Evolutionary conservation across 2,113 vertebrate species (phyloP), one percentile per base, ranked within the genome.

Genomic region (Antennarius striatus): DNA sequence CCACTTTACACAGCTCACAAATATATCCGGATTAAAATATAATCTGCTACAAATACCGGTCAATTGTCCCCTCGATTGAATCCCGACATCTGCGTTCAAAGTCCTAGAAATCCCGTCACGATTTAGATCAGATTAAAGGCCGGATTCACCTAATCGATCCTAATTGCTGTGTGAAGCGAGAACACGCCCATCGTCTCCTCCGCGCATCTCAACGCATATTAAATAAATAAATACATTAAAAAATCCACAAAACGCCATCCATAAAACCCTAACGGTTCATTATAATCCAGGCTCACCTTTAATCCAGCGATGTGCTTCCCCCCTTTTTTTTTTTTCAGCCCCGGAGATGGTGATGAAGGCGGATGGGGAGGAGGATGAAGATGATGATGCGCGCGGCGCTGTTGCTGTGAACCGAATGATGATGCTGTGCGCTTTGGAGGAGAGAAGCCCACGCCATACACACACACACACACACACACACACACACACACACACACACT

Each of bases 361-460:
- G 30, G 77, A 66, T 4, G 75, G 73, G 54, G 77, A 81, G 64
- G 74, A 78, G 58, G 73, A 67, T 17, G 86, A 69, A 61, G 80
- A 75, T 56, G 85, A 57, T 42, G 71, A 69, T 73, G 84, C 75
- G 82, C 63, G 70, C 64, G 88, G 49, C 67, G 77, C 84, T 83
- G 84, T 78, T 68, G 78, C 84, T 78, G 75, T 71, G 73, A 75
- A 71, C 59, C 65, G 80, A 83, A 68, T 78, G 83, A 65, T 77
- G 79, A 60, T 72, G 82, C 4, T 78, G 77, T 43, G 78, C 74
- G 67, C 48, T 70, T 70, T 45, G 86, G 77, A 85, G 80, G 63
- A 79, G 84, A 88, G 84, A 73, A 88, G 64, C 81, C 88, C 90
- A 90, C 85, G 79, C 84, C 75, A 80, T 84, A 79, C 85, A 84